Evolutionary conservation across 2,113 vertebrate species (phyloP).

Genomic region (Seriola dumerili): DNA sequence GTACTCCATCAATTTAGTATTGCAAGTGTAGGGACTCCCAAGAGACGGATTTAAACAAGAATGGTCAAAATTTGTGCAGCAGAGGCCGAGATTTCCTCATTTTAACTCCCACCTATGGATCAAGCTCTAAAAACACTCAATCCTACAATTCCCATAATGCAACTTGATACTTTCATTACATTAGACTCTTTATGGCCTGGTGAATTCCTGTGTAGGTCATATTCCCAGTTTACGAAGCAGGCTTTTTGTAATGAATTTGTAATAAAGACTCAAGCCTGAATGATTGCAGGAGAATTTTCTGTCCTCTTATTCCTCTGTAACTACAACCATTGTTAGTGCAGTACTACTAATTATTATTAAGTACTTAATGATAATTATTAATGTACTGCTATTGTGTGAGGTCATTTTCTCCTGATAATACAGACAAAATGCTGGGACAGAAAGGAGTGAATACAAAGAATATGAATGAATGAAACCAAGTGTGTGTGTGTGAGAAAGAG

Average conservation of each 20-base stretch:
- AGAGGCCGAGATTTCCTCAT: neutral
- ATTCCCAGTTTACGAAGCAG: neutral
- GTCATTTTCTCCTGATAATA: slow-evolving; percentile 11
- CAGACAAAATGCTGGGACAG: slow-evolving; percentile 21
- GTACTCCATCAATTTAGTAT: neutral
- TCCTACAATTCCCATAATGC: neutral
- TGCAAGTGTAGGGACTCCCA: neutral
- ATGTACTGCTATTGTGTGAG: slow-evolving; percentile 10
- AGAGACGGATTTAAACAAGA: neutral
- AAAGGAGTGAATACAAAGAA: neutral
- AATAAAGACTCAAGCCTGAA: no score
- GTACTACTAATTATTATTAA: slow-evolving; percentile 22
- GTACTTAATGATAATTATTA: slow-evolving; percentile 12
- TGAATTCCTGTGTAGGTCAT: neutral
- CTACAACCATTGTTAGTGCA: neutral
- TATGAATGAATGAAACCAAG: neutral
- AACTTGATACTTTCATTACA: neutral
- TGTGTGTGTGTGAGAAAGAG: neutral
- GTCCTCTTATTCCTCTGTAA: neutral
- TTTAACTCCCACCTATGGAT: neutral
- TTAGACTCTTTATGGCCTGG: neutral
- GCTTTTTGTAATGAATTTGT: neutral
- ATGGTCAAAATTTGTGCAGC: neutral
- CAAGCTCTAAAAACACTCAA: neutral
- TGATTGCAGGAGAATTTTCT: neutral